phyloP scores from a whole-genome alignment of 1,140 invertebrate genomes.

The Wiebesia pumilae region DNA sequence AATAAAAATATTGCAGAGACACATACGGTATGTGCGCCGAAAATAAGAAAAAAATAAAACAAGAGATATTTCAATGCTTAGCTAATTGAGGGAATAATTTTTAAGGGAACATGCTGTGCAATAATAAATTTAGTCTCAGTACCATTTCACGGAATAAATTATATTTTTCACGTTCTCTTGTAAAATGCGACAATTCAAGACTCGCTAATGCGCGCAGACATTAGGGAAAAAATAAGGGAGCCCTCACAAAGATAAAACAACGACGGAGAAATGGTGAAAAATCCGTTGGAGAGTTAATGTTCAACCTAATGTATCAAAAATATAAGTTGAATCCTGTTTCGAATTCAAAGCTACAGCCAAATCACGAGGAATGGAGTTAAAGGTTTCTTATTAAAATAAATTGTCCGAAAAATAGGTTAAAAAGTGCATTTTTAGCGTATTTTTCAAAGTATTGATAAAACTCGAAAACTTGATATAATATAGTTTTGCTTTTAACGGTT shows the following conservation, averaged over 20 bases:
- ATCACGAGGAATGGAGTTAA: no score
- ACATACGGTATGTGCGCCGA: no score
- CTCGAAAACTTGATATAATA: no score
- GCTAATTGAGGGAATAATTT: neutral
- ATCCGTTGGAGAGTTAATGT: neutral
- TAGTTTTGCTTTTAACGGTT: no score
- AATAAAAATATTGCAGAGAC: no score
- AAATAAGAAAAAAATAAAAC: neutral
- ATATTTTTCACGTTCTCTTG: conserved; percentile 13
- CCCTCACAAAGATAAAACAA: neutral
- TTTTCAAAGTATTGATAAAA: no score
- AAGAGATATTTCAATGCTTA: neutral
- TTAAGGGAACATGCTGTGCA: neutral
- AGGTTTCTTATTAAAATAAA: no score
- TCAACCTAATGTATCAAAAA: no score
- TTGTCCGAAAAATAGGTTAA: no score
- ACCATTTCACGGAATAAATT: conserved; percentile 18
- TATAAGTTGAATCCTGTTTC: no score
- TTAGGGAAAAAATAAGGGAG: conserved; percentile 28
- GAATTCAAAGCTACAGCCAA: no score
- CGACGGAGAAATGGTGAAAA: neutral
- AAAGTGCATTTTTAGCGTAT: no score
- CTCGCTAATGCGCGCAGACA: conserved; percentile 27
- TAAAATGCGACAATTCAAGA: neutral
- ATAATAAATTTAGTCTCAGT: neutral